Conservation (phyloP, 1,140 invertebrate genomes). For the Lasioglossum baleicum region DNA sequence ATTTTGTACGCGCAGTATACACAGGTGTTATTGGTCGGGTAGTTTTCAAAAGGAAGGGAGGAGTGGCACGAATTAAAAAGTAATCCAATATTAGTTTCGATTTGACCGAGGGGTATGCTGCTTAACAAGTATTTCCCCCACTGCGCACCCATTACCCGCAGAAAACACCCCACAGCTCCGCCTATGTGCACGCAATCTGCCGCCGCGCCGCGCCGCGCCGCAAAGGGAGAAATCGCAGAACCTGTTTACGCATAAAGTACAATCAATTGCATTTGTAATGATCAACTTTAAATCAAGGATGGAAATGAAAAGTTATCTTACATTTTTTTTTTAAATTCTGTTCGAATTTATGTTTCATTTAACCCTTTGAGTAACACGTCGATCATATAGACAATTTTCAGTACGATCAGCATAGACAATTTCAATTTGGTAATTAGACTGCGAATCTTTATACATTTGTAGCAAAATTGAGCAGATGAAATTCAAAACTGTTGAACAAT, state of each 20-base stretch:
- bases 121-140: constrained; percentile 54
- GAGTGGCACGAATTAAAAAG: constrained; percentile 68
- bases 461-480: no score
- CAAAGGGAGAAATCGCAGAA: constrained; percentile 6
- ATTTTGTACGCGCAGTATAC: background rate
- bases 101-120: constrained; percentile 51
- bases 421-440: no score
- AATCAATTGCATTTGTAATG: background rate
- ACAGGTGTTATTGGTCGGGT: constrained; percentile 1
- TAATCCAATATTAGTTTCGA: constrained; percentile 69
- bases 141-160: background rate
- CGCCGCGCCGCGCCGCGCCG: background rate
- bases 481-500: no score
- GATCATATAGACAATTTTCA: no score
- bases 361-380: no score
- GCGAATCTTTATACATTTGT: no score
- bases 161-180: constrained; percentile 1
- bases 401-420: no score
- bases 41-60: constrained; percentile 1
- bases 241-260: background rate
- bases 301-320: no score
- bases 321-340: no score
- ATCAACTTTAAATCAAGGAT: no score
- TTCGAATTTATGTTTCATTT: no score
- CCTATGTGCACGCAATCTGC: background rate